Evolutionary conservation across 2,797 vertebrate genomes (phyloP).

Genomic region (Amblyopsis hoosieri): DNA sequence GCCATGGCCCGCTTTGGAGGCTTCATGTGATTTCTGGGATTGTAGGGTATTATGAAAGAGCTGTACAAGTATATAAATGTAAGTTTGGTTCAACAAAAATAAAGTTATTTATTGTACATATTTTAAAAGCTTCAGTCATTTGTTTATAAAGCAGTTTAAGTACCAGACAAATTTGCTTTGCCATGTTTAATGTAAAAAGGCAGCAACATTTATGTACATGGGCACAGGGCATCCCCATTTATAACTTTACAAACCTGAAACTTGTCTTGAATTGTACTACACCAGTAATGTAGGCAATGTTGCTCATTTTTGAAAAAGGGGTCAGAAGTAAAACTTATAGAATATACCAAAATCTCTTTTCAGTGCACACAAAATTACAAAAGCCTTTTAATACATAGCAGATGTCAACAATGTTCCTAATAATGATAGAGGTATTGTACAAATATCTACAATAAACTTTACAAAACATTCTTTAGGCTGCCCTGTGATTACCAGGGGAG

Average conservation of each 20-base stretch:
- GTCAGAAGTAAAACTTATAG: constrained; percentile 69
- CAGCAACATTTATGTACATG: constrained; percentile 76
- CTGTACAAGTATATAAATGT: constrained; percentile 7
- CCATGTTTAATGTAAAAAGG: constrained; percentile 80
- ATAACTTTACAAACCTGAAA: constrained; percentile 75
- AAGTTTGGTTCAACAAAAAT: constrained; percentile 14
- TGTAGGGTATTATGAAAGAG: neutral
- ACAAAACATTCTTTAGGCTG: constrained; percentile 71
- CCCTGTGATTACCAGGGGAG: constrained; percentile 57
- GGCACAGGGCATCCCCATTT: constrained; percentile 66
- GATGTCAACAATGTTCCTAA: constrained; percentile 77
- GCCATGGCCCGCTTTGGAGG: constrained; percentile 68
- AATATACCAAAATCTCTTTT: constrained; percentile 87
- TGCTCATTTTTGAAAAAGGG: constrained; percentile 59
- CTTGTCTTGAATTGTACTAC: constrained; percentile 43
- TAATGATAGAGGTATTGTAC: constrained; percentile 76
- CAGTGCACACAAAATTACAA: constrained; percentile 83
- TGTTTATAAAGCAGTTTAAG: constrained; percentile 43
- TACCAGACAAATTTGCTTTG: constrained; percentile 32
- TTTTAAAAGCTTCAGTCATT: constrained; percentile 30
- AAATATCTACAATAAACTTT: constrained; percentile 83
- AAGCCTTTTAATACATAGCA: constrained; percentile 82
- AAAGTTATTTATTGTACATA: constrained; percentile 65
- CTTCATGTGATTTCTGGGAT: constrained; percentile 62
- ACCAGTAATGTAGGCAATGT: constrained; percentile 54